Conservation (phyloP, 2,113 vertebrate species). For the Myiozetetes cayanensis region DNA sequence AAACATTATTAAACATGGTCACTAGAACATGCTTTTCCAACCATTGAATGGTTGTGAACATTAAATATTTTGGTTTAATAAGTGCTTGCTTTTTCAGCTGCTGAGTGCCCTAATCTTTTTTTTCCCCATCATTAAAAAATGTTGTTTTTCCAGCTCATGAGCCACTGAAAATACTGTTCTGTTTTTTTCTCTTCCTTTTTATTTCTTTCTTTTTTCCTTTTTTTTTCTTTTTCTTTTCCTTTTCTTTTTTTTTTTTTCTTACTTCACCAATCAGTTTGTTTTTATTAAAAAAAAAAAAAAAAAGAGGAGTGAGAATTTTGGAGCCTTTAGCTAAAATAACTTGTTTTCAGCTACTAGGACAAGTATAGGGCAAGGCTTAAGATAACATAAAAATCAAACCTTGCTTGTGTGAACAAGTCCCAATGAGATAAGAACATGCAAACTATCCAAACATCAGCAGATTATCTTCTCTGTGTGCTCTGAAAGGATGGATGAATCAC, state of each 20-base stretch:
- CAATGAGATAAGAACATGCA: slow-evolving; percentile 24
- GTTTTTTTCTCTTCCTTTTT: neutral
- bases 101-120: slow-evolving; percentile 55
- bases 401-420: slow-evolving; percentile 58
- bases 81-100: slow-evolving; percentile 71
- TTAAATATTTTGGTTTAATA: slow-evolving; percentile 71
- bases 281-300: neutral
- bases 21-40: slow-evolving; percentile 58
- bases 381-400: slow-evolving; percentile 37
- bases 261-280: neutral
- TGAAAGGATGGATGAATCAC: neutral
- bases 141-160: slow-evolving; percentile 64
- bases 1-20: slow-evolving; percentile 61
- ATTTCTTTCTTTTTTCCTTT: neutral
- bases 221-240: neutral
- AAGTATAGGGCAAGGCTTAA: slow-evolving; percentile 27
- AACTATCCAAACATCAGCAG: slow-evolving; percentile 47
- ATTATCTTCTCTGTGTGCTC: neutral
- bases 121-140: slow-evolving; percentile 51
- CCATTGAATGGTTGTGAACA: slow-evolving; percentile 49
- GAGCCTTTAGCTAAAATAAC: slow-evolving; percentile 46
- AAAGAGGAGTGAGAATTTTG: neutral
- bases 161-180: slow-evolving; percentile 64
- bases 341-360: slow-evolving; percentile 52
- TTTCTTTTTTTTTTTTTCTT: neutral